Evolutionary conservation across 2,797 vertebrate genomes (phyloP).

Genomic region (Amblyraja radiata): DNA sequence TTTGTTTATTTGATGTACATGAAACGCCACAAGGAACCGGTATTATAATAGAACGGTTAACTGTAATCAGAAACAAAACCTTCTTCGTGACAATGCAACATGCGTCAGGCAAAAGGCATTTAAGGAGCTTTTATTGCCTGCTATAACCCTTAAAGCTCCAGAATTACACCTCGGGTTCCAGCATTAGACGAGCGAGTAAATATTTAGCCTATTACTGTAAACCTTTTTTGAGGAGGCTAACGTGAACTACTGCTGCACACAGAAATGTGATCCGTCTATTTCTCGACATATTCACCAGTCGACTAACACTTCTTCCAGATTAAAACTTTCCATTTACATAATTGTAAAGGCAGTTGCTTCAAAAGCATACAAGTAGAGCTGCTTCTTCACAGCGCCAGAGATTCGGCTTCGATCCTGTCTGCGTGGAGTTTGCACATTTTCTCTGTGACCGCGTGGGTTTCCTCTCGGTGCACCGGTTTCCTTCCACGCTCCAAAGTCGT

Average conservation of each 20-base stretch:
- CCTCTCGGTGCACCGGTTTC: too few species aligned
- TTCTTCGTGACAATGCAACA: constrained; percentile 1
- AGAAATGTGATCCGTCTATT: not conserved
- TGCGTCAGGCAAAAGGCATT: constrained; percentile 32
- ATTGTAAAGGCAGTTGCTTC: not conserved
- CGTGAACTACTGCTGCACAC: not conserved
- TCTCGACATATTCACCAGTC: not conserved
- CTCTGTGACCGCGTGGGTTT: too few species aligned
- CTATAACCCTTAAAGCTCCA: constrained; percentile 23
- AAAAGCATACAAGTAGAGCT: too few species aligned
- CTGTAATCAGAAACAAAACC: not conserved
- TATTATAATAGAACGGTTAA: not conserved
- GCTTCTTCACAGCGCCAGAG: too few species aligned
- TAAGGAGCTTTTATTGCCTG: constrained; percentile 33
- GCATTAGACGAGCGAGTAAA: constrained; percentile 24
- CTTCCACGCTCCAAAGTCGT: too few species aligned
- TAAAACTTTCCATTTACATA: not conserved
- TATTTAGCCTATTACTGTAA: constrained; percentile 25
- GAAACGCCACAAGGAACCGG: not conserved
- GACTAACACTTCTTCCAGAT: not conserved
- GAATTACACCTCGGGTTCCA: constrained; percentile 32
- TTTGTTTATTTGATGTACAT: not conserved
- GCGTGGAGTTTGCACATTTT: too few species aligned
- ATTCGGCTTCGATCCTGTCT: too few species aligned
- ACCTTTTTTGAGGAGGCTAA: not conserved